A percentile compares a stretch with the other conserved stretches of the same genome.
These are phyloP conservation scores for Megalurothrips usitatus DNA, from an alignment of 2,888 invertebrate genomes.

Conservation along the genomic window DNA sequence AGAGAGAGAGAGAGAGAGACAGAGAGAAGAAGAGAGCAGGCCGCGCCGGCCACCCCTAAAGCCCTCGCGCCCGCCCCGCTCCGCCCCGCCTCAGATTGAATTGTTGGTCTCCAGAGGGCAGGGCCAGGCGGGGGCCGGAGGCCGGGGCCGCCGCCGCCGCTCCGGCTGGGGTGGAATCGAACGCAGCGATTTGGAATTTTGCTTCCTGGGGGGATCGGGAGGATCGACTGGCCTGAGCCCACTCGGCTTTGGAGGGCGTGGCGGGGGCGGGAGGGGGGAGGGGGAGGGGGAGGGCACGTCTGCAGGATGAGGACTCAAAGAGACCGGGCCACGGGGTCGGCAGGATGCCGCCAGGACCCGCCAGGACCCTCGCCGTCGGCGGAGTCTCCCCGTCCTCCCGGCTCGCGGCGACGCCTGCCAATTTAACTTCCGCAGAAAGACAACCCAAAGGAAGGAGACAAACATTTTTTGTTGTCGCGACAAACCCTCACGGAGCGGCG, in stretches of 20 bases:
- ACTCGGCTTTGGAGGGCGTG: background rate
- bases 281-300: background rate
- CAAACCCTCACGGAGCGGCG: no score
- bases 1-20: no score
- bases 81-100: background rate
- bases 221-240: background rate
- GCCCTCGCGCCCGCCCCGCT: background rate
- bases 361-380: no score
- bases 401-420: no score
- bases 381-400: no score
- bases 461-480: no score
- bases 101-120: slow-evolving; percentile 4
- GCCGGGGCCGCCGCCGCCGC: background rate
- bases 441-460: no score
- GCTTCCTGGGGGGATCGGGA: slow-evolving; percentile 1
- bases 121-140: background rate
- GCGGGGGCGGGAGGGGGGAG: background rate
- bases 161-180: background rate
- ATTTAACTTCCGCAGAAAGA: no score
- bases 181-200: slow-evolving; percentile 11
- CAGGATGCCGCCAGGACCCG: no score
- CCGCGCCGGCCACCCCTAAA: background rate
- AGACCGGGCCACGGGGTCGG: no score
- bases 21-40: no score
- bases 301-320: no score